These are phyloP conservation scores for Meiosimyza platycephala DNA, from an alignment of 2,888 invertebrate genomes.

Conservation along the genomic window DNA sequence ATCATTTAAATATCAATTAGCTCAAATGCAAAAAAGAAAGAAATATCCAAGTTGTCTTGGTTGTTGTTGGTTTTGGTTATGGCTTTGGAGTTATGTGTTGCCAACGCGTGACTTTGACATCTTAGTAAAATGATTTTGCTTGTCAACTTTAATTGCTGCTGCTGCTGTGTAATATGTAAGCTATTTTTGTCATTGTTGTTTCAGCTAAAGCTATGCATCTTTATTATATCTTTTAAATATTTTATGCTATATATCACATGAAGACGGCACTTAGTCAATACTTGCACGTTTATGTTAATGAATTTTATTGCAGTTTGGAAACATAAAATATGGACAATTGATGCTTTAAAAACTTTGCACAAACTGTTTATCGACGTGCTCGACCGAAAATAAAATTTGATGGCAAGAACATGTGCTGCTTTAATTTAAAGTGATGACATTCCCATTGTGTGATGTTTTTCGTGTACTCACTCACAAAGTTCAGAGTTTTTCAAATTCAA, in stretches of 20 bases:
- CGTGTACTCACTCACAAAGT: too few species aligned
- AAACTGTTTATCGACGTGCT: too few species aligned
- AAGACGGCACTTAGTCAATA: not conserved
- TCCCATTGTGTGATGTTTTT: too few species aligned
- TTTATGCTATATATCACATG: not conserved
- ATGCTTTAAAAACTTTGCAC: too few species aligned
- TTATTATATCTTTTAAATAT: not conserved
- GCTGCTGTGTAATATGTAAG: not conserved
- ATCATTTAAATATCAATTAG: too few species aligned
- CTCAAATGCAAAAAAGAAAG: too few species aligned
- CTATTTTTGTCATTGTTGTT: conserved; percentile 18
- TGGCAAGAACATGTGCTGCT: too few species aligned
- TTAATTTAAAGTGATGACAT: too few species aligned
- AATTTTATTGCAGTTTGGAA: conserved; percentile 47
- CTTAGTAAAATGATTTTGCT: conserved; percentile 43
- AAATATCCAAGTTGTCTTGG: too few species aligned
- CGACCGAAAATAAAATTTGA: too few species aligned
- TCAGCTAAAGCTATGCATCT: not conserved
- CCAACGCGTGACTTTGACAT: conserved; percentile 51
- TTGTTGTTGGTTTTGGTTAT: not conserved
- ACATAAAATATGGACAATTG: not conserved
- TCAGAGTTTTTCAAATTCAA: too few species aligned
- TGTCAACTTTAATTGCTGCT: conserved; percentile 4
- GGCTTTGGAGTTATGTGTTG: not conserved
- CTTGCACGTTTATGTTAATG: conserved; percentile 54